Base-by-base conservation (phyloP, 2,797 vertebrate species). In the Margarornis squamiger region DNA sequence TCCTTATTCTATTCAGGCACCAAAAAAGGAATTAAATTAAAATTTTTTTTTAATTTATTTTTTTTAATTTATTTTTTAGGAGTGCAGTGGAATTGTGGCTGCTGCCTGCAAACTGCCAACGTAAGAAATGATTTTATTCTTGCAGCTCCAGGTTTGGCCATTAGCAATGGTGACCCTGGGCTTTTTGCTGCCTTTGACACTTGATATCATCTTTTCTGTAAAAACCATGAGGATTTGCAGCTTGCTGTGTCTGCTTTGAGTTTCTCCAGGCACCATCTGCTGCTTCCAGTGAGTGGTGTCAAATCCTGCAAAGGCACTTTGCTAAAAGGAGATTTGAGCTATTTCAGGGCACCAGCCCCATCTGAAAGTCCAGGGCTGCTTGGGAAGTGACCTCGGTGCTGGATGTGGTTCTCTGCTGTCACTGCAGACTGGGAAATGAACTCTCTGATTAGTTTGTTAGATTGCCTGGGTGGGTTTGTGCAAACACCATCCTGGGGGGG, bases 261-360 rank as follows among this genome's bases (percentile, higher is more conserved):
- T 7, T 30, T 39, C 16, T 7, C 51, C 36, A 14, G 49, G 76
- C 57, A 4, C 72, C 29, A 2, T 22, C 51, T 15, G 41, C 49
- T 0, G 0, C 32, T 59, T 4, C 30, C 83, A 46, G 21, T 0
- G 6, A 1, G 2, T 1, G 0, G 14, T 0, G 8, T 9, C 8
- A 5, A 67, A 51, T 48, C 78, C 70, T 3, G 11, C 1, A 1
- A 10, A 5, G n/a, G 14, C 30, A 12, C 62, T 39, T 51, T 12
- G 51, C 73, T 30, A 2, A 66, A 24, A 55, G 59, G 43, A 26
- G 45, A 6, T 6, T 10, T 16, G 30, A 54, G 3, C 2, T 3
- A 24, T 17, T 8, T 1, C 0, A 22, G 57, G 29, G 19, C 48
- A 7, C 22, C 30, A 3, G 16, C 41, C 21, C 12, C 43, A 4